Conservation (phyloP, 2,797 vertebrate genomes). For the Sebastes ruberrimus region DNA sequence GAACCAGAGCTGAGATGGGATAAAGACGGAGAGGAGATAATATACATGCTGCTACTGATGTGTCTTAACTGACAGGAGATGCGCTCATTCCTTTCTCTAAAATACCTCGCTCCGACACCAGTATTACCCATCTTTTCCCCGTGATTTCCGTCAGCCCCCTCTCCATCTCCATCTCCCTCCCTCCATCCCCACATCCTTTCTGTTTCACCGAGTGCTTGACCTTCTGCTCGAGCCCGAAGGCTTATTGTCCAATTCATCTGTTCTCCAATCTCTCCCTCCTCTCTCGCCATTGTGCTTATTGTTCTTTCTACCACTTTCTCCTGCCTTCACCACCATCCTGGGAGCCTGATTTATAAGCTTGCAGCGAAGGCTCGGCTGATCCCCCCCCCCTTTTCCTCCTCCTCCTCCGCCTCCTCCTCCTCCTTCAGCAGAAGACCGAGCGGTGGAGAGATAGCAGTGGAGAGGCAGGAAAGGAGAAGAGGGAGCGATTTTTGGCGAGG, state of each 20-base stretch:
- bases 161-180: not conserved
- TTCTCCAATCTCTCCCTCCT: conserved; percentile 43
- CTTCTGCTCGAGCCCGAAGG: conserved; percentile 46
- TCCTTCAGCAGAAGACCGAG: conserved; percentile 22
- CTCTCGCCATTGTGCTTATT: conserved; percentile 53
- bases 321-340: conserved; percentile 37
- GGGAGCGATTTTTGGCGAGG: not conserved
- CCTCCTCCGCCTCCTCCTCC: not conserved
- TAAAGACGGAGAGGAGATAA: conserved; percentile 19
- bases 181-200: conserved; percentile 8
- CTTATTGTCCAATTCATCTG: conserved; percentile 69
- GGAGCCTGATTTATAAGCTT: conserved; percentile 64
- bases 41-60: not conserved
- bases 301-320: conserved; percentile 43
- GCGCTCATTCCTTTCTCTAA: not conserved
- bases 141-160: not conserved
- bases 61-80: not conserved
- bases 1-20: conserved; percentile 18
- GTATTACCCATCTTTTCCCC: conserved; percentile 3
- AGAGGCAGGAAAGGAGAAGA: not conserved
- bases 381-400: not conserved
- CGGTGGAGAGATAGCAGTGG: not conserved
- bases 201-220: conserved; percentile 38
- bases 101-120: not conserved
- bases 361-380: conserved; percentile 14